Evolutionary conservation across 1,140 invertebrate genomes (phyloP).

Genomic region (Anthonomus grandis): DNA sequence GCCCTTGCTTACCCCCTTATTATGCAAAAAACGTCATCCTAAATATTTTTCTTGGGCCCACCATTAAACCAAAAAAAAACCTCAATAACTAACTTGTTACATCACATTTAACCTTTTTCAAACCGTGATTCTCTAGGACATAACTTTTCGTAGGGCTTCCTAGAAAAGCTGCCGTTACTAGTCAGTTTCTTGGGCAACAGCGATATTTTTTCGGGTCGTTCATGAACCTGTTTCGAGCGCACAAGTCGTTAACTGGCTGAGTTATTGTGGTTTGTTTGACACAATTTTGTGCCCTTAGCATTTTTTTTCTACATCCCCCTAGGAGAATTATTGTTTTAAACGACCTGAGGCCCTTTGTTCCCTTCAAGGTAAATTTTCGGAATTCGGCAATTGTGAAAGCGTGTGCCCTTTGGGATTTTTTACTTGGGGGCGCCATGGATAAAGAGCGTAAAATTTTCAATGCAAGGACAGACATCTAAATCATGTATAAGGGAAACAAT

Average conservation of each 20-base stretch:
- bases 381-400: too few species aligned
- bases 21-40: too few species aligned
- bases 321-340: not conserved
- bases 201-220: conserved; percentile 4
- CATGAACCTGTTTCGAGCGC: conserved; percentile 11
- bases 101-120: conserved; percentile 1
- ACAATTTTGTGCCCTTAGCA: conserved; percentile 24
- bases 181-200: conserved; percentile 7
- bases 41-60: too few species aligned
- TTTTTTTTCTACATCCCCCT: conserved; percentile 13
- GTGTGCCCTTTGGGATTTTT: too few species aligned
- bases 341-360: not conserved
- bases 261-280: conserved; percentile 35
- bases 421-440: too few species aligned
- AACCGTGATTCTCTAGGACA: not conserved
- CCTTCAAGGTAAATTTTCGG: too few species aligned
- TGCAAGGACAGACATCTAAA: too few species aligned
- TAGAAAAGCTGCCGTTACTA: conserved; percentile 2
- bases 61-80: too few species aligned
- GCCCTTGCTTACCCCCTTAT: too few species aligned
- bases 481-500: too few species aligned
- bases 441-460: too few species aligned
- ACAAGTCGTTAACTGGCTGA: conserved; percentile 24
- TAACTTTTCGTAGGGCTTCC: not conserved
- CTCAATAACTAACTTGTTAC: not conserved